phyloP scores from a whole-genome alignment of 35 echinoderm and acorn worm species.

The Apostichopus japonicus region DNA sequence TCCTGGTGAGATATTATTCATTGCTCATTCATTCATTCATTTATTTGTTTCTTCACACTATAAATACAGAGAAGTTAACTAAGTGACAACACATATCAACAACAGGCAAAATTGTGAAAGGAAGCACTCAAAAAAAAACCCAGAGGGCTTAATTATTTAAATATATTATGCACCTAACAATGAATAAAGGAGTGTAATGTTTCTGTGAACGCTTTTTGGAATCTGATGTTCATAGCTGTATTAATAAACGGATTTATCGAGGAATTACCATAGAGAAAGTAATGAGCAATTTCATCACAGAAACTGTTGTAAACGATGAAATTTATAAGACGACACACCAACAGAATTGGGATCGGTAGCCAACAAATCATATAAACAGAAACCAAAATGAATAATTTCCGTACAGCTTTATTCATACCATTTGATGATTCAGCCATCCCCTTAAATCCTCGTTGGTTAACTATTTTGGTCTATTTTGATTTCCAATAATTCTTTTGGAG shows the following conservation, averaged over 20 bases:
- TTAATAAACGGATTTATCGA: background rate
- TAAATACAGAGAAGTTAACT: too few relatives aligned
- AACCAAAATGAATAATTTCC: background rate
- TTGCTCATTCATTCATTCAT: too few relatives aligned
- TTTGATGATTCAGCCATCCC: background rate
- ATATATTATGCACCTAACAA: too few relatives aligned
- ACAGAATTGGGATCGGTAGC: background rate
- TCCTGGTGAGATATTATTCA: too few relatives aligned
- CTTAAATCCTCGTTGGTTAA: background rate
- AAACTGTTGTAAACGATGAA: too few relatives aligned
- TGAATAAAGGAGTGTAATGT: background rate
- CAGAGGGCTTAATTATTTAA: too few relatives aligned
- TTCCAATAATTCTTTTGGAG: too few relatives aligned
- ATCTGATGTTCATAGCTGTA: background rate
- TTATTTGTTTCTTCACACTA: too few relatives aligned
- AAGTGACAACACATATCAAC: too few relatives aligned
- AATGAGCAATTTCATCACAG: background rate
- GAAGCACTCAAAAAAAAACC: too few relatives aligned
- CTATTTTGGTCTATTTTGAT: background rate
- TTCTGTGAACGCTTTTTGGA: background rate
- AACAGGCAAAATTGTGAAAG: too few relatives aligned
- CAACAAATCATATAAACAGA: background rate
- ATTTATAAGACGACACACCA: background rate
- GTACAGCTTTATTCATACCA: background rate
- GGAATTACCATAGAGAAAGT: constrained; percentile 2